Percentiles rank a stretch among this genome's conserved stretches.
Conservation (phyloP, 2,888 invertebrate species). For the Apomyelois bistriatella region DNA sequence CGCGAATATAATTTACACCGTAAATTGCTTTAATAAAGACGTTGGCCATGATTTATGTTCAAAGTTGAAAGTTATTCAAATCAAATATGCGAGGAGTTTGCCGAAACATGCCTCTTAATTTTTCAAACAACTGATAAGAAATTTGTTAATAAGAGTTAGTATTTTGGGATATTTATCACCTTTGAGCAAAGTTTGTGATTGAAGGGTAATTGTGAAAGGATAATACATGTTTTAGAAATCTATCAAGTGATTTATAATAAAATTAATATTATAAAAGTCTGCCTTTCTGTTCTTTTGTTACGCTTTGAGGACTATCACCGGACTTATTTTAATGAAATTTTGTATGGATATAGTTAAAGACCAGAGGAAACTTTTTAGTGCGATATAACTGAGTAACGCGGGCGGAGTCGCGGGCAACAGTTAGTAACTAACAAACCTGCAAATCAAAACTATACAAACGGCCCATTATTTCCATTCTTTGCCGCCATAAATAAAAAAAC, state of each 20-base stretch:
- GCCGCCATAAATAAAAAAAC: neutral
- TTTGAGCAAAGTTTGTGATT: neutral
- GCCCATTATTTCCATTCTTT: too few species aligned
- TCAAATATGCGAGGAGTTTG: slow-evolving; percentile 23
- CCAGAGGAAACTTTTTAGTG: too few species aligned
- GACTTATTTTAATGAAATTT: too few species aligned
- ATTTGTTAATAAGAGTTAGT: slow-evolving; percentile 9
- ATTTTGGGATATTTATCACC: slow-evolving; percentile 2
- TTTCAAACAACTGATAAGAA: slow-evolving; percentile 13
- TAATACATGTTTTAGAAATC: too few species aligned
- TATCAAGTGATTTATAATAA: neutral
- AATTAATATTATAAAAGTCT: too few species aligned
- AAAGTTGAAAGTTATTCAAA: slow-evolving; percentile 35
- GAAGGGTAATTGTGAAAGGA: neutral
- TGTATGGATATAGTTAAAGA: too few species aligned
- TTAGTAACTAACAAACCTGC: too few species aligned
- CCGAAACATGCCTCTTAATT: slow-evolving; percentile 12
- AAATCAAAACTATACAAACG: too few species aligned
- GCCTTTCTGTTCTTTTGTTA: too few species aligned
- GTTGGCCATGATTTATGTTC: slow-evolving; percentile 39
- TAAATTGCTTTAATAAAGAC: slow-evolving; percentile 51
- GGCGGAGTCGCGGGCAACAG: too few species aligned
- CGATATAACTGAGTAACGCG: too few species aligned
- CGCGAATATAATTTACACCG: slow-evolving; percentile 38
- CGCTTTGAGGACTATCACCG: too few species aligned